Evolutionary conservation across 2,888 invertebrate genomes (phyloP).

Genomic region (Pandemis heparana): DNA sequence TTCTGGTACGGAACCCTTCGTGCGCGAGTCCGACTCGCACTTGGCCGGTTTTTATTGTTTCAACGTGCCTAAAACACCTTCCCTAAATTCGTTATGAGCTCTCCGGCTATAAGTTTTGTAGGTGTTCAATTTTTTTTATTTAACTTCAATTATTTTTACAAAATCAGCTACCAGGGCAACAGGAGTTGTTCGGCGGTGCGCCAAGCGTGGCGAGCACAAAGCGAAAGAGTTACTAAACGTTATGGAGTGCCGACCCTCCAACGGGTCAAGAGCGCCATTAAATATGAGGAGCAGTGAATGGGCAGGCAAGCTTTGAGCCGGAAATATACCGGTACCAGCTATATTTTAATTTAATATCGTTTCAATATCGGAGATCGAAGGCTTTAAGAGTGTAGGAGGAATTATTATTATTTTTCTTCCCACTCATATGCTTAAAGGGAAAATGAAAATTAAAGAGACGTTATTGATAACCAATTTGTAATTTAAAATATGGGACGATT

Average conservation of each 20-base stretch:
- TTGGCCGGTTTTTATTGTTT: too few relatives aligned
- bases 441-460: neutral
- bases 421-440: too few relatives aligned
- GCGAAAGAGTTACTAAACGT: conserved; percentile 40
- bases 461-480: neutral
- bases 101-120: too few relatives aligned
- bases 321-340: conserved; percentile 3
- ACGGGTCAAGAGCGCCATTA: conserved; percentile 38
- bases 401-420: too few relatives aligned
- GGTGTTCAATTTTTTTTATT: neutral
- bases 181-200: conserved; percentile 13
- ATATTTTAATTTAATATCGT: neutral
- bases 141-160: neutral
- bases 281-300: conserved; percentile 25
- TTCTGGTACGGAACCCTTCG: too few relatives aligned
- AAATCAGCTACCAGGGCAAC: conserved; percentile 20
- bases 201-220: conserved; percentile 26
- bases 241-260: conserved; percentile 24
- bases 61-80: too few relatives aligned
- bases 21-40: too few relatives aligned
- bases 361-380: neutral
- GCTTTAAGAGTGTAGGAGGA: neutral
- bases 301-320: conserved; percentile 6
- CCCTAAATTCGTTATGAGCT: too few relatives aligned
- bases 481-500: neutral